phyloP scores from a whole-genome alignment of 2,888 invertebrate species.

The Drosophila anomalata region DNA sequence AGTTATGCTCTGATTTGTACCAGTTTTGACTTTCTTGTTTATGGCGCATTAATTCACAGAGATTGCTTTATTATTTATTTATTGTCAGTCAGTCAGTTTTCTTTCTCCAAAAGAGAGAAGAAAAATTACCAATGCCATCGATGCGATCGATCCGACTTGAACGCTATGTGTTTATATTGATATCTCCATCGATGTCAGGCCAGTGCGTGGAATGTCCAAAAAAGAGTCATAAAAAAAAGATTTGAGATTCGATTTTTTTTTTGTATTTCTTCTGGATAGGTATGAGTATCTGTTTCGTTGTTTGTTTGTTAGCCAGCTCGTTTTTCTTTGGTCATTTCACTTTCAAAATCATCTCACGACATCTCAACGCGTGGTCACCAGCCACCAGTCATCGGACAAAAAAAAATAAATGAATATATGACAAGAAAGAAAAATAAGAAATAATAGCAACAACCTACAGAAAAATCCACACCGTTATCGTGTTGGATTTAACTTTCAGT shows the following conservation, averaged over 20 bases:
- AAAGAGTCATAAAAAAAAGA: conserved; percentile 25
- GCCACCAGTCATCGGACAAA: conserved; percentile 15
- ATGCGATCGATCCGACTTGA: conserved; percentile 25
- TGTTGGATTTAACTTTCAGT: conserved; percentile 72
- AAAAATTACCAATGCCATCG: conserved; percentile 46
- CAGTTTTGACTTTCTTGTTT: conserved; percentile 84
- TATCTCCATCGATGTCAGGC: conserved; percentile 31
- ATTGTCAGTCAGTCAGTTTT: conserved; percentile 60
- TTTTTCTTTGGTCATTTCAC: conserved; percentile 72
- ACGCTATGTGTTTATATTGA: conserved; percentile 37
- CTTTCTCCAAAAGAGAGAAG: conserved; percentile 45
- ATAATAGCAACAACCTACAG: conserved; percentile 23
- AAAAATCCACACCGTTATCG: conserved; percentile 68
- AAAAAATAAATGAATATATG: conserved; percentile 9
- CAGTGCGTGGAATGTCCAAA: conserved; percentile 40
- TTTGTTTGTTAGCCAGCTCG: conserved; percentile 31
- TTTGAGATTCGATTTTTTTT: conserved; percentile 7
- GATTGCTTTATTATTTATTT: conserved; percentile 79
- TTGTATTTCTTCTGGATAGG: conserved; percentile 15
- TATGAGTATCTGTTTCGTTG: conserved; percentile 19
- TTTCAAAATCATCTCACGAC: conserved; percentile 75
- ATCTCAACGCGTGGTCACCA: conserved; percentile 51
- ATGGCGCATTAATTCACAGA: conserved; percentile 78
- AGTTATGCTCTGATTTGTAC: conserved; percentile 84
- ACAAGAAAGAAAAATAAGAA: conserved; percentile 47